These are phyloP conservation scores for Tetraodon nigroviridis DNA, from an alignment of 2,113 vertebrate genomes.

Conservation along the genomic window DNA sequence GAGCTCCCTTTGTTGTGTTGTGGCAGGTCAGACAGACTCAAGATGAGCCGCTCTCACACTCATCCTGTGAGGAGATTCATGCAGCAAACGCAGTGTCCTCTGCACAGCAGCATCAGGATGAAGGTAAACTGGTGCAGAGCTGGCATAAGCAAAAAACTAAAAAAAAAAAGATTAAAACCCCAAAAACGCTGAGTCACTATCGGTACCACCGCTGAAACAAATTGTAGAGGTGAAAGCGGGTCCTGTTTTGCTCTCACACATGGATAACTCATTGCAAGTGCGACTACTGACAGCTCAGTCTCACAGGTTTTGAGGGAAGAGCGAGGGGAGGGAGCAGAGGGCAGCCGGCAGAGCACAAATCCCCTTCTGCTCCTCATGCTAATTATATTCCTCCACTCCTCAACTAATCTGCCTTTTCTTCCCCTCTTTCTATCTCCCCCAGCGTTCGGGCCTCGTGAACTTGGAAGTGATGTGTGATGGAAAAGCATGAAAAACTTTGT, in stretches of 20 bases:
- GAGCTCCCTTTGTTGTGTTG: conserved; percentile 1
- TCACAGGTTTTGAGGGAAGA: conserved; percentile 22
- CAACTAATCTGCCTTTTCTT: conserved; percentile 60
- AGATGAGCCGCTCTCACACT: conserved; percentile 12
- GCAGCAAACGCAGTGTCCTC: conserved; percentile 26
- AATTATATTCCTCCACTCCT: conserved; percentile 68
- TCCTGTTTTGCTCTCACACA: conserved; percentile 14
- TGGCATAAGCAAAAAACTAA: conserved; percentile 26
- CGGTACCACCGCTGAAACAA: conserved; percentile 38
- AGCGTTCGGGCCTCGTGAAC: conserved; percentile 1
- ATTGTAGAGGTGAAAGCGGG: conserved; percentile 37
- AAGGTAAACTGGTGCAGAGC: conserved; percentile 11
- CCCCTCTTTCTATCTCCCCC: conserved; percentile 15
- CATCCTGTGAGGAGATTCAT: conserved; percentile 22
- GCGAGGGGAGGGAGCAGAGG: conserved; percentile 33
- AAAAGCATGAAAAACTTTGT: conserved; percentile 1
- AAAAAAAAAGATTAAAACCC: background rate
- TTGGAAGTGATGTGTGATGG: background rate
- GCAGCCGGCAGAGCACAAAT: conserved; percentile 68
- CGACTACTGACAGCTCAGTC: conserved; percentile 34
- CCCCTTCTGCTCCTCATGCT: conserved; percentile 72
- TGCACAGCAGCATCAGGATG: conserved; percentile 37
- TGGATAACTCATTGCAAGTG: conserved; percentile 18
- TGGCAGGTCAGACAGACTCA: conserved; percentile 15
- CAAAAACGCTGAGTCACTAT: conserved; percentile 50